Evolutionary conservation across 2,113 vertebrate species (phyloP).

Genomic region (human (Homo sapiens)): DNA sequence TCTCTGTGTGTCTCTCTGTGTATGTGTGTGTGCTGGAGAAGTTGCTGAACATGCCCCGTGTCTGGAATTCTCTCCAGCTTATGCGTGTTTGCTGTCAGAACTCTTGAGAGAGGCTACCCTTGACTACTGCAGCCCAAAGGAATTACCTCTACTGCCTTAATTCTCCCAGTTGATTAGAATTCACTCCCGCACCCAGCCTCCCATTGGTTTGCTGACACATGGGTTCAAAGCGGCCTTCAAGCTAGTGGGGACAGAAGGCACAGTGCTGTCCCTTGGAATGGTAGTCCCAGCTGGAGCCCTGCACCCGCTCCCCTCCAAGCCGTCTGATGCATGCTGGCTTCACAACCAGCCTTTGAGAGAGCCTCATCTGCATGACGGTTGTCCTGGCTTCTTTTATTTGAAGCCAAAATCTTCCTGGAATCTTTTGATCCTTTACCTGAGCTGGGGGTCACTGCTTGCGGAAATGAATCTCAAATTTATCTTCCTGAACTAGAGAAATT

Average conservation of each 20-base stretch:
- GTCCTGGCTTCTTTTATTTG: background rate
- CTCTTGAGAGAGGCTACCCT: background rate
- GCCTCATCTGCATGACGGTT: background rate
- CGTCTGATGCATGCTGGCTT: background rate
- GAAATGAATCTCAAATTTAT: background rate
- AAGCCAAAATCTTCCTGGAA: background rate
- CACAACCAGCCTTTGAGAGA: background rate
- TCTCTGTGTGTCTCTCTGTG: background rate
- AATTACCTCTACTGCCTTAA: background rate
- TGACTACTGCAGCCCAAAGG: background rate
- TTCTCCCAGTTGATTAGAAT: background rate
- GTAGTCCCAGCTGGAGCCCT: background rate
- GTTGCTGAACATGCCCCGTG: background rate
- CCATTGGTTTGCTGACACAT: background rate
- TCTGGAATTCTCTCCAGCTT: background rate
- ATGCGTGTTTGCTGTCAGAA: background rate
- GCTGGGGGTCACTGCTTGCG: background rate
- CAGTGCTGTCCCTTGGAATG: background rate
- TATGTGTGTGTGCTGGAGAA: background rate
- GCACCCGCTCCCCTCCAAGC: fast-evolving
- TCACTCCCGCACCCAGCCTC: background rate
- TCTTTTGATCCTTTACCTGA: background rate
- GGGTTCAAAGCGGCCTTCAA: background rate
- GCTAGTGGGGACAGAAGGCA: background rate
- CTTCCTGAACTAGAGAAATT: background rate